Conservation (phyloP, 2,113 vertebrate species). For the Callipepla californica region DNA sequence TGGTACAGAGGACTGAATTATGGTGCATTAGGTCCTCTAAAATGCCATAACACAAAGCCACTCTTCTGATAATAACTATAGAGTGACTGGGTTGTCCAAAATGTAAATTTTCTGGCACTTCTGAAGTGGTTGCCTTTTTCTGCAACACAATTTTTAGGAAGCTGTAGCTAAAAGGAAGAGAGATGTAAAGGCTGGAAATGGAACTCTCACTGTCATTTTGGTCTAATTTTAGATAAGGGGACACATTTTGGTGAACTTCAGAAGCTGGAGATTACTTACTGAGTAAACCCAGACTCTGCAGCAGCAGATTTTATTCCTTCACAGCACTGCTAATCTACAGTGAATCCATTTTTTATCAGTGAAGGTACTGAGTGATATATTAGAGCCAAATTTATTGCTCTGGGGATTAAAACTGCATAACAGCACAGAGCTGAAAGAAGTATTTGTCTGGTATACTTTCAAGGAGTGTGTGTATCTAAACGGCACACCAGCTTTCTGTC, state of each 20-base stretch:
- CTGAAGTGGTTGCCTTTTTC: neutral
- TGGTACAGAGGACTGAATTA: neutral
- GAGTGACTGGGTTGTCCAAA: neutral
- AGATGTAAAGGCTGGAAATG: neutral
- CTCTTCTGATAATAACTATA: neutral
- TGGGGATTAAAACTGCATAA: neutral
- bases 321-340: neutral
- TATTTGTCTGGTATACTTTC: neutral
- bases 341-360: neutral
- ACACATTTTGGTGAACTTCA: neutral
- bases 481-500: constrained; percentile 3
- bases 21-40: neutral
- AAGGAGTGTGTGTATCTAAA: neutral
- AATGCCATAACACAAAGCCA: neutral
- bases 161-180: neutral
- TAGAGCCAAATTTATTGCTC: constrained; percentile 10
- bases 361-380: neutral
- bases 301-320: neutral
- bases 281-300: neutral
- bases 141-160: neutral
- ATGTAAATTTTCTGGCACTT: neutral
- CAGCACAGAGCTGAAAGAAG: neutral
- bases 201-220: neutral
- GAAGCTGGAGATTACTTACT: neutral
- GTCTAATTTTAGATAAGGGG: neutral